Evolutionary conservation across 2,888 invertebrate species (phyloP).

Genomic region (Eupithecia vulgata): DNA sequence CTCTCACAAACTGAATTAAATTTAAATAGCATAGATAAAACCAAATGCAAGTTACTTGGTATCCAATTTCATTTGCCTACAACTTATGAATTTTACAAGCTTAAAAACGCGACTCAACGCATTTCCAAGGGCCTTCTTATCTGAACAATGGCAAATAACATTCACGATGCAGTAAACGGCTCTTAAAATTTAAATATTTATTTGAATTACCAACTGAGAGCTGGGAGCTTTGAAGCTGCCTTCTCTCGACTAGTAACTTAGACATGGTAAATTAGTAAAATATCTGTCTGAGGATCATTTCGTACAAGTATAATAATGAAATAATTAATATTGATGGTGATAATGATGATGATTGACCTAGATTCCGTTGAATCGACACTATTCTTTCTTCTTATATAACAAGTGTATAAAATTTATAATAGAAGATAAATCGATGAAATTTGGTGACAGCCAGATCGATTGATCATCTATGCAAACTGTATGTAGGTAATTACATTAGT

Average conservation of each 20-base stretch:
- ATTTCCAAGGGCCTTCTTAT: constrained; percentile 52
- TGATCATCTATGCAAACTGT: no score
- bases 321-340: no score
- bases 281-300: neutral
- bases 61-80: constrained; percentile 42
- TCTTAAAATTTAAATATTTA: constrained; percentile 55
- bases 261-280: neutral
- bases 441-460: no score
- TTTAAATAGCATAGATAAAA: neutral
- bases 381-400: no score
- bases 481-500: no score
- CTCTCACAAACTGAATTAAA: neutral
- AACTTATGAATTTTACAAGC: constrained; percentile 51
- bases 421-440: no score
- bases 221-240: neutral
- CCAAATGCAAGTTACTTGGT: neutral
- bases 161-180: constrained; percentile 59
- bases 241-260: neutral
- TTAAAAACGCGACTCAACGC: constrained; percentile 48
- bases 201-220: constrained; percentile 51
- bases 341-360: no score
- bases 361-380: no score
- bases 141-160: constrained; percentile 63
- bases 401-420: no score
- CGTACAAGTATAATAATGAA: no score